Evolutionary conservation across 2,797 vertebrate species (phyloP).

Genomic region (Acanthurus leucopareius): DNA sequence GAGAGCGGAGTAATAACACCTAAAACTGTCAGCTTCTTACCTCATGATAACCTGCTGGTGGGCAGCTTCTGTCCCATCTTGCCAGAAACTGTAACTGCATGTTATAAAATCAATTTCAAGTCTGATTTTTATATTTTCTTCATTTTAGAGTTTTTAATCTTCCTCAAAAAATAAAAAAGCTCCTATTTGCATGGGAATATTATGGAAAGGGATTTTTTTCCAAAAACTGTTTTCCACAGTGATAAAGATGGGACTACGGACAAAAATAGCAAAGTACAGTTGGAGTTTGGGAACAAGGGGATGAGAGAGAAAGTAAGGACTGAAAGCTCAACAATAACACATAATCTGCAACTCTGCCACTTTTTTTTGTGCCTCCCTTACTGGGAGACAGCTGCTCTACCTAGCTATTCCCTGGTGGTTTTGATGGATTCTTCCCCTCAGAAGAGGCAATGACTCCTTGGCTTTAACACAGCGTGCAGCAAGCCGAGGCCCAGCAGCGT

Average conservation of each 20-base stretch:
- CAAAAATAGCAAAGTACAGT: constrained; percentile 66
- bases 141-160: background rate
- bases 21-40: constrained; percentile 44
- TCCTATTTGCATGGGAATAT: constrained; percentile 61
- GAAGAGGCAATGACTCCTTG: constrained; percentile 79
- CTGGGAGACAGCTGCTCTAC: constrained; percentile 80
- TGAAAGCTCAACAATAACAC: constrained; percentile 80
- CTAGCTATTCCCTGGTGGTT: constrained; percentile 80
- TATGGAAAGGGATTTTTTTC: constrained; percentile 51
- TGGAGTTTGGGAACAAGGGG: constrained; percentile 44
- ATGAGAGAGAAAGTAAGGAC: constrained; percentile 59
- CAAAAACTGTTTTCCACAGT: constrained; percentile 57
- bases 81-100: background rate
- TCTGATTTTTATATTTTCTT: constrained; percentile 29
- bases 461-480: constrained; percentile 78
- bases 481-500: constrained; percentile 76
- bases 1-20: constrained; percentile 44
- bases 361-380: constrained; percentile 67
- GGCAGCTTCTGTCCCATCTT: constrained; percentile 1
- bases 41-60: constrained; percentile 23
- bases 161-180: background rate
- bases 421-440: constrained; percentile 84
- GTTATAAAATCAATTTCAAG: constrained; percentile 25
- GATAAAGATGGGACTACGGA: constrained; percentile 64
- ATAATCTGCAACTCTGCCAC: constrained; percentile 82